Conservation (phyloP, 2,113 vertebrate genomes). For the Oreotrochilus melanogaster region DNA sequence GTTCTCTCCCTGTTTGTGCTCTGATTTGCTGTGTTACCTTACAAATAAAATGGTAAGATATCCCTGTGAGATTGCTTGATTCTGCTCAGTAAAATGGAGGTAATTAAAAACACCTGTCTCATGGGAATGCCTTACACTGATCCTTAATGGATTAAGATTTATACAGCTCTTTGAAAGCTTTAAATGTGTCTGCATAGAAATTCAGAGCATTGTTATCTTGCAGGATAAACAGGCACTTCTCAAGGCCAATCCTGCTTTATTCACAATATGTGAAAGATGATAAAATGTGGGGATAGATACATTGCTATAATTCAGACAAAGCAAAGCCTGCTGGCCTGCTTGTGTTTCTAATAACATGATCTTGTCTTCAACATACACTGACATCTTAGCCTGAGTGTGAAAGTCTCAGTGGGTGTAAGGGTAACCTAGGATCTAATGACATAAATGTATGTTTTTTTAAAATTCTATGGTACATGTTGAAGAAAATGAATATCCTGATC, state of each 20-base stretch:
- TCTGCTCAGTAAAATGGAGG: background rate
- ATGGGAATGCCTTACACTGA: background rate
- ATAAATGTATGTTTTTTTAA: background rate
- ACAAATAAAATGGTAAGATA: background rate
- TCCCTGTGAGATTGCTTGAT: background rate
- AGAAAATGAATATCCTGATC: background rate
- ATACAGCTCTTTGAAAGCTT: conserved; percentile 26
- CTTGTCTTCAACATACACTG: background rate
- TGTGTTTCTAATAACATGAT: background rate
- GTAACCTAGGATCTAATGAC: background rate
- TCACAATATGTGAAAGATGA: background rate
- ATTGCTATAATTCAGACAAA: conserved; percentile 1
- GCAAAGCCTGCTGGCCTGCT: background rate
- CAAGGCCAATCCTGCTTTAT: background rate
- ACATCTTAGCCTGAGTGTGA: background rate
- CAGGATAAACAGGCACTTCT: conserved; percentile 22
- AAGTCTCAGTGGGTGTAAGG: background rate
- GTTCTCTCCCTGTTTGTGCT: background rate
- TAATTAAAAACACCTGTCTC: conserved; percentile 25
- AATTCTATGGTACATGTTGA: background rate
- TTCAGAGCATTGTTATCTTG: background rate
- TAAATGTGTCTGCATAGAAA: background rate
- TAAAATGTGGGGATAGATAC: background rate
- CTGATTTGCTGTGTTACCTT: background rate
- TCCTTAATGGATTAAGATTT: conserved; percentile 44